A percentile compares a stretch with the other conserved stretches of the same genome.
These are phyloP conservation scores for Tinea trinotella DNA, from an alignment of 2,888 invertebrate genomes.

Conservation along the genomic window DNA sequence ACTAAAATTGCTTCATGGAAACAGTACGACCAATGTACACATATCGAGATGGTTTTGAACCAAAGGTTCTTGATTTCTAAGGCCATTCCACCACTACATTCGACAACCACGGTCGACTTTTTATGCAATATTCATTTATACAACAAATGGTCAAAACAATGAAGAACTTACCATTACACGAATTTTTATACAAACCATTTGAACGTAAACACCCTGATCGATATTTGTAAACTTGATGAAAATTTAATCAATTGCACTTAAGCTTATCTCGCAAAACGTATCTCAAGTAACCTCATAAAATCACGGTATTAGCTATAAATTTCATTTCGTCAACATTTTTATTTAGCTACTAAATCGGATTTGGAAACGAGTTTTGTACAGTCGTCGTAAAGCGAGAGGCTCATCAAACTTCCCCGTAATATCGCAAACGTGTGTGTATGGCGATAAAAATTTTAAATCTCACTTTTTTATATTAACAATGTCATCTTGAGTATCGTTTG, in stretches of 20 bases:
- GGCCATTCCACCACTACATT: too few species aligned
- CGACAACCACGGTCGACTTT: too few species aligned
- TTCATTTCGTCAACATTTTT: slow-evolving; percentile 32
- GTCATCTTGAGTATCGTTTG: slow-evolving; percentile 26
- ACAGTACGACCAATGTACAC: too few species aligned
- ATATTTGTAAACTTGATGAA: background rate
- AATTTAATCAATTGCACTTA: background rate
- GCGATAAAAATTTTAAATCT: slow-evolving; percentile 40
- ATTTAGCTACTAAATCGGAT: slow-evolving; percentile 28
- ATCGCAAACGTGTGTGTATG: slow-evolving; percentile 26
- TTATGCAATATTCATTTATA: too few species aligned
- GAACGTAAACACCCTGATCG: too few species aligned
- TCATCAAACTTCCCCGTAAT: slow-evolving; percentile 27
- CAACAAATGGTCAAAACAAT: too few species aligned
- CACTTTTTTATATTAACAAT: slow-evolving; percentile 32
- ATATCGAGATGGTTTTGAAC: too few species aligned
- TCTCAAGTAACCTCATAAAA: slow-evolving; percentile 22
- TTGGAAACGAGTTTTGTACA: slow-evolving; percentile 31
- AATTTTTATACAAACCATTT: too few species aligned
- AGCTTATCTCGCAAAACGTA: background rate
- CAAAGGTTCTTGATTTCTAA: too few species aligned
- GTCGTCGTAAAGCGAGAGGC: slow-evolving; percentile 31
- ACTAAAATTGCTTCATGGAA: too few species aligned
- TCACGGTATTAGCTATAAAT: slow-evolving; percentile 24
- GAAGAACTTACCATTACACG: too few species aligned